Evolutionary conservation across 2,888 invertebrate species (phyloP).

Genomic region (Deroplatys truncata): DNA sequence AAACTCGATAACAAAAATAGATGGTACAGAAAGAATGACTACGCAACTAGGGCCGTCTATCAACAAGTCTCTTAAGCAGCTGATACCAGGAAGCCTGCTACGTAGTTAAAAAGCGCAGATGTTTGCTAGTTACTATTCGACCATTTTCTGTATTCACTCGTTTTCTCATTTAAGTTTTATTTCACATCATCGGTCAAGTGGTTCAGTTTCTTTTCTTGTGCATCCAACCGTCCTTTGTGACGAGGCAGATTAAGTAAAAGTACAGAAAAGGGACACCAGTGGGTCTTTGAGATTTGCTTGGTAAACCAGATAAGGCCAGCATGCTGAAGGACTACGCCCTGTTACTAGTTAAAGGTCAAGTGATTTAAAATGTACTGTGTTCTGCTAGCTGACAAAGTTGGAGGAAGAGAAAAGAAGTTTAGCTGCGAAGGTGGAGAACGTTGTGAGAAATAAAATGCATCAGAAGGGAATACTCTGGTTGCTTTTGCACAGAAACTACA

Average conservation of each 20-base stretch:
- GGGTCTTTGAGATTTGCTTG: not conserved
- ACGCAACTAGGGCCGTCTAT: too few species aligned
- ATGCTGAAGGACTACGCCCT: not conserved
- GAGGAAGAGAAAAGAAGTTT: not conserved
- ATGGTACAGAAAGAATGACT: too few species aligned
- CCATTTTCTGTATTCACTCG: not conserved
- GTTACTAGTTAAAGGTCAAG: not conserved
- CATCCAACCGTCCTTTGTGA: not conserved
- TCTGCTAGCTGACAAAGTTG: too few species aligned
- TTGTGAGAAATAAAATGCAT: too few species aligned
- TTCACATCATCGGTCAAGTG: not conserved
- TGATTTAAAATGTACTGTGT: not conserved
- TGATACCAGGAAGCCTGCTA: too few species aligned
- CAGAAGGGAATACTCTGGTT: too few species aligned
- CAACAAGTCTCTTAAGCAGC: too few species aligned
- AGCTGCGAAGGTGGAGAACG: not conserved
- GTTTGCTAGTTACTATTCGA: too few species aligned
- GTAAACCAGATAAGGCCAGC: not conserved
- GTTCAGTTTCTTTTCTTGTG: not conserved
- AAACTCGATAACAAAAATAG: too few species aligned
- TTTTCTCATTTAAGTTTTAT: not conserved
- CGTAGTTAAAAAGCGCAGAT: too few species aligned
- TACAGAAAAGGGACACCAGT: not conserved
- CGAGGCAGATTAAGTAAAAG: not conserved
- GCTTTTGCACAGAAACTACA: too few species aligned